phyloP scores from a whole-genome alignment of 2,888 invertebrate genomes.

The Aethes cnicana region DNA sequence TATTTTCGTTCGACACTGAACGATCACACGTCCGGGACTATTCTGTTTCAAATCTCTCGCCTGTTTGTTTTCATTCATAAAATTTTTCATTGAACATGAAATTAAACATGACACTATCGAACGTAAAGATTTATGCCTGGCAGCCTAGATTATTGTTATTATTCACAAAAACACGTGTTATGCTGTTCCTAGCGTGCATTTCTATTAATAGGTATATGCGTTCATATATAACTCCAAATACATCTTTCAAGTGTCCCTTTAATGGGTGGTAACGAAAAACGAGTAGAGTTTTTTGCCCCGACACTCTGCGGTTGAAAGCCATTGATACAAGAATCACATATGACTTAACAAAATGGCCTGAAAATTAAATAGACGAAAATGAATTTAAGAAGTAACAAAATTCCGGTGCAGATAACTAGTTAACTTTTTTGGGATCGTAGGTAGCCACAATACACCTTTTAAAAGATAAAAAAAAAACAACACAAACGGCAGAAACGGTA shows the following conservation, averaged over 20 bases:
- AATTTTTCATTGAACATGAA: constrained; percentile 66
- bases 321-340: constrained; percentile 59
- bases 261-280: constrained; percentile 72
- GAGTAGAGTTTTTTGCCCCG: constrained; percentile 54
- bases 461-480: constrained; percentile 49
- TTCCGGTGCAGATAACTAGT: constrained; percentile 63
- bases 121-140: constrained; percentile 36
- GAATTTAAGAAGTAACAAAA: constrained; percentile 68
- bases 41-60: constrained; percentile 76
- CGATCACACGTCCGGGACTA: constrained; percentile 75
- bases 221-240: constrained; percentile 25
- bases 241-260: constrained; percentile 73
- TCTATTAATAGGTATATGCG: constrained; percentile 32
- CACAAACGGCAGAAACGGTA: constrained; percentile 67
- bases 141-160: constrained; percentile 14
- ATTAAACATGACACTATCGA: constrained; percentile 48
- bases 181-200: not conserved
- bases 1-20: constrained; percentile 74
- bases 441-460: constrained; percentile 47
- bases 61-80: constrained; percentile 71
- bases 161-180: not conserved
- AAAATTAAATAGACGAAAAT: constrained; percentile 66
- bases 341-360: constrained; percentile 68
- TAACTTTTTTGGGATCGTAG: constrained; percentile 43
- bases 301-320: constrained; percentile 57